Evolutionary conservation across 2,113 vertebrate genomes (phyloP), one percentile per base, ranked within the genome.

Genomic region (Callionymus lyra): DNA sequence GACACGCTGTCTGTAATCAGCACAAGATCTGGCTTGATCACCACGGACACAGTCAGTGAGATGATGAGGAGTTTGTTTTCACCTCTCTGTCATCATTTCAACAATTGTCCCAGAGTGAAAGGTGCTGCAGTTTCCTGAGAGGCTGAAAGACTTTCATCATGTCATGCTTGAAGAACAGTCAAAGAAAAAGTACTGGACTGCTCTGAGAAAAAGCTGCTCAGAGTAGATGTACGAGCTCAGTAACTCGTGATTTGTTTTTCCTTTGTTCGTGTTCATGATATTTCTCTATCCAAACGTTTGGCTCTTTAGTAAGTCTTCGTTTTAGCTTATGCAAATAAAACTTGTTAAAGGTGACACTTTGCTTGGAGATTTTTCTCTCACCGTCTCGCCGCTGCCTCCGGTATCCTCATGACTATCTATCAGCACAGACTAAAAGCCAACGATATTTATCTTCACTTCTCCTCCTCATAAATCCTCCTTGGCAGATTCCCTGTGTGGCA

Each of bases 351-450:
- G 41, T 45, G 43, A 56, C 51, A 38, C 48, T 62, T 59, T 52
- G 44, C 56, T 47, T 18, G 37, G 44, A 63, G 41, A 31, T 49
- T 46, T 34, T 33, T 40, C 38, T 51, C 14, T 55, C n/a, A 42
- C 40, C 31, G n/a, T 41, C 1, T n/a, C 4, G 2, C 51, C 27
- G 12, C 19, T 41, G 14, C 27, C 13, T 38, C 32, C n/a, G n/a
- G n/a, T 38, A 65, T 63, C 44, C 53, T 58, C 58, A 36, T 66
- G 56, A 70, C 72, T 67, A 72, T 76, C 65, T 59, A 69, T 74
- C 68, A 78, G 31, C 47, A 46, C 47, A 72, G 65, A 74, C 70
- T 72, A 71, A 74, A 67, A 35, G n/a, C n/a, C n/a, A n/a, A n/a
- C n/a, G n/a, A n/a, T n/a, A n/a, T 44, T 51, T 27, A 38, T 65